Percentiles rank a stretch among this genome's conserved stretches.
These are phyloP conservation scores for Origma solitaria DNA, from an alignment of 2,113 vertebrate genomes.

Conservation along the genomic window DNA sequence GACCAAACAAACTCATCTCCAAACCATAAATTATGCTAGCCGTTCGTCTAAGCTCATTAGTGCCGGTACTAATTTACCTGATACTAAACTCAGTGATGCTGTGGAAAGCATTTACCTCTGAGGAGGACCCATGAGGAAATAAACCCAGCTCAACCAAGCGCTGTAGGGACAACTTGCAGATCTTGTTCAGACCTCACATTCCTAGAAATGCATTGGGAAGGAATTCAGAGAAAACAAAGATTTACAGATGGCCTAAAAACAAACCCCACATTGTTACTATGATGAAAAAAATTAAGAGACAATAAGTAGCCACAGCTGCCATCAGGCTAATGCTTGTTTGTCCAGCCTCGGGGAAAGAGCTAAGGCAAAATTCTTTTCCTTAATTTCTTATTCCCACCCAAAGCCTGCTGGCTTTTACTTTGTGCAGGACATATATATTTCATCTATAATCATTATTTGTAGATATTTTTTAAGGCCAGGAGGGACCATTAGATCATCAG, in stretches of 20 bases:
- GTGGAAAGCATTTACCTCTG: background rate
- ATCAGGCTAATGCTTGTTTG: background rate
- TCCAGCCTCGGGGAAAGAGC: background rate
- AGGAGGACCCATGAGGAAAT: background rate
- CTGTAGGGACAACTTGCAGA: background rate
- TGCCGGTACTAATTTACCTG: background rate
- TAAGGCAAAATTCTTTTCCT: slow-evolving; percentile 8
- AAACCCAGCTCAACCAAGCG: fast-evolving
- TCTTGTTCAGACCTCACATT: background rate
- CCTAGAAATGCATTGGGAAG: background rate
- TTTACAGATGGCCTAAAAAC: background rate
- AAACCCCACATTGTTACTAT: background rate
- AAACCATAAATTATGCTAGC: background rate
- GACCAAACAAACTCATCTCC: background rate
- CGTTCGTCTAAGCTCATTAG: background rate
- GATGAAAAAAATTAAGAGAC: background rate
- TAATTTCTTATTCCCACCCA: slow-evolving; percentile 7
- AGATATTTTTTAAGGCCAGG: slow-evolving; percentile 14
- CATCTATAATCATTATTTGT: slow-evolving; percentile 5
- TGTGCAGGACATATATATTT: slow-evolving; percentile 33
- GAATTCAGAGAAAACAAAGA: background rate
- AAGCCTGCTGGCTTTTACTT: slow-evolving; percentile 15
- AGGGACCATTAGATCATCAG: slow-evolving; percentile 48
- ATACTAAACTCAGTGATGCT: background rate
- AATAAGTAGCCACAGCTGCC: background rate